Evolutionary conservation across 2,797 vertebrate genomes (phyloP), one percentile per base, ranked within the genome.

Genomic region (Catamblyrhynchus diadema): DNA sequence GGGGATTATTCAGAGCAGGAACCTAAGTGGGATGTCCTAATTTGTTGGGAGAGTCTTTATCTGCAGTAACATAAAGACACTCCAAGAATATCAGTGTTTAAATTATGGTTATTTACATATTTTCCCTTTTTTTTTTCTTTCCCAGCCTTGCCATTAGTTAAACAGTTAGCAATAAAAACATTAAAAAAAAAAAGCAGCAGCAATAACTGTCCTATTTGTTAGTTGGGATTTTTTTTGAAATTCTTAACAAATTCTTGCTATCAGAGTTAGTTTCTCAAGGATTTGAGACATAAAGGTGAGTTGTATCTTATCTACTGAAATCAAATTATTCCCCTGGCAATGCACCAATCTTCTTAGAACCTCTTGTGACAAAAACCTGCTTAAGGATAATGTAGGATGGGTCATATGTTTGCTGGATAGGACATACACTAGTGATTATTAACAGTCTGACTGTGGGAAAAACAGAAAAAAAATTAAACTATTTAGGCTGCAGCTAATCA

Each of bases 221-320:
- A 13, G 20, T 27, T 37, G 33, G 8, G 1, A 0, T 1, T 21
- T 27, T 22, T 39, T 7, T 32, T 70, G 37, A 22, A 3, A 24
- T 72, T 47, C 39, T 82, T 65, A 69, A 73, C 5, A 16, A 77
- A 66, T 84, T 32, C 16, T 56, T 84, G 19, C 27, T 50, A 22
- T 28, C 60, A 27, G 25, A 70, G 19, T 72, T 57, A 28, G 12
- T 60, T 88, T 78, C 62, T 92, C 50, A 67, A 66, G 30, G 25
- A 75, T 82, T 39, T 75, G n/a, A 66, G 62, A 86, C n/a, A n/a
- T 32, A 28, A 47, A 75, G 56, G 16, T 22, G 30, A 25, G 10
- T 39, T 39, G 35, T 11, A 80, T 15, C 8, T 61, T 65, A 81
- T 86, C 37, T 64, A 71, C 17, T 67, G 50, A 66, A 86, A 85